These are phyloP conservation scores for Columba janthina DNA, from an alignment of 2,113 vertebrate species.

Conservation along the genomic window DNA sequence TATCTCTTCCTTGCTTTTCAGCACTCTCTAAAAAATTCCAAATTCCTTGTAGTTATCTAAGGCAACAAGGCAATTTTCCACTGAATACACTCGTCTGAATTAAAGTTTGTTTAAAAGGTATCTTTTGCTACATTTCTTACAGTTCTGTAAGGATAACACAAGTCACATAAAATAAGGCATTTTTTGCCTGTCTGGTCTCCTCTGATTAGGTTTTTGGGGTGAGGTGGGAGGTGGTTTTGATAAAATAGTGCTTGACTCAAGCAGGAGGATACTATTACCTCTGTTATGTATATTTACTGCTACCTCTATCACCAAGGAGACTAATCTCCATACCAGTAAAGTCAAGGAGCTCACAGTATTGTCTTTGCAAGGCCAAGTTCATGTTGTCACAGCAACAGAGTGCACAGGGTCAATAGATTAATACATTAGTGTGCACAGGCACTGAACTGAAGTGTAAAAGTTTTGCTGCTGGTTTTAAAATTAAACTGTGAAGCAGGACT, in stretches of 20 bases:
- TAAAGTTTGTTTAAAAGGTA: conserved; percentile 49
- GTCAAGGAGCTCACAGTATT: conserved; percentile 65
- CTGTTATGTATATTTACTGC: conserved; percentile 67
- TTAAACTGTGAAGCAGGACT: background rate
- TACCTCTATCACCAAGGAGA: conserved; percentile 76
- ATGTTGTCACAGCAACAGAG: conserved; percentile 75
- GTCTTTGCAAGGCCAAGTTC: conserved; percentile 67
- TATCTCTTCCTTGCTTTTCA: conserved; percentile 30
- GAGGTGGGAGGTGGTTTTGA: background rate
- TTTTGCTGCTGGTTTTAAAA: conserved; percentile 35
- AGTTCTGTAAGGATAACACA: background rate
- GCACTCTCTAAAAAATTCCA: conserved; percentile 3
- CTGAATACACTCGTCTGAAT: conserved; percentile 12
- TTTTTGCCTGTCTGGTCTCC: conserved; percentile 30
- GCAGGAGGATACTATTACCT: conserved; percentile 26
- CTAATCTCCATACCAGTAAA: conserved; percentile 67
- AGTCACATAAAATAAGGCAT: conserved; percentile 16
- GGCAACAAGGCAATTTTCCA: conserved; percentile 12
- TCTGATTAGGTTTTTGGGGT: conserved; percentile 10
- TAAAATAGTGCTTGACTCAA: conserved; percentile 37
- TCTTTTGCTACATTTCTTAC: background rate
- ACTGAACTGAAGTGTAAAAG: conserved; percentile 36
- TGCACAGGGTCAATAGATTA: conserved; percentile 54
- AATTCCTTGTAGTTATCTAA: conserved; percentile 29
- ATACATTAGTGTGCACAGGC: conserved; percentile 11